phyloP scores from a whole-genome alignment of 1,140 invertebrate species.

The Drosophila pectinifera region DNA sequence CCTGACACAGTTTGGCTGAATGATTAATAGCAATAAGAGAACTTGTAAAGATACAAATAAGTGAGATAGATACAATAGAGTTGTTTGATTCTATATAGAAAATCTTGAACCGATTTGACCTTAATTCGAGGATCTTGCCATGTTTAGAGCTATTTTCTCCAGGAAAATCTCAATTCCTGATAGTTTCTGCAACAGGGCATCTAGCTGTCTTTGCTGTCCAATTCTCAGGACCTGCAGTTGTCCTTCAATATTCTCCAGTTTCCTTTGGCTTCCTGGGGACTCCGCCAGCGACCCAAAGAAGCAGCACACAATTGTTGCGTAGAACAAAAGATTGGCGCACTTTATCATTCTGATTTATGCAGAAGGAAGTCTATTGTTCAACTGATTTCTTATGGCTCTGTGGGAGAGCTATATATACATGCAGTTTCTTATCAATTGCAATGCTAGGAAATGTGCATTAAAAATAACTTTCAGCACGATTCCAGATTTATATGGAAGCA shows the following conservation, averaged over 20 bases:
- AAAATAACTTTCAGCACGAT: not conserved
- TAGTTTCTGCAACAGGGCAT: not conserved
- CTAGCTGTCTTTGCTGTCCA: not conserved
- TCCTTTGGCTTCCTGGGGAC: not conserved
- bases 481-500: not conserved
- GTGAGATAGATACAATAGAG: too few species aligned
- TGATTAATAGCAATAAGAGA: too few species aligned
- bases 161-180: not conserved
- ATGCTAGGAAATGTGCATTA: not conserved
- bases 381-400: not conserved
- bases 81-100: not conserved
- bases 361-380: not conserved
- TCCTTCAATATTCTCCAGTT: slow-evolving; percentile 7
- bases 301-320: not conserved
- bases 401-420: slow-evolving; percentile 2
- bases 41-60: too few species aligned
- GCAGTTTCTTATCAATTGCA: not conserved
- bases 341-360: slow-evolving; percentile 6
- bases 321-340: slow-evolving; percentile 5
- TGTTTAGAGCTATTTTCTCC: not conserved
- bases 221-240: not conserved
- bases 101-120: not conserved
- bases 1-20: too few species aligned
- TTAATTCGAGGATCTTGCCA: not conserved
- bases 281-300: not conserved